phyloP scores from a whole-genome alignment of 2,113 vertebrate species.

The Sinosuthora webbiana region DNA sequence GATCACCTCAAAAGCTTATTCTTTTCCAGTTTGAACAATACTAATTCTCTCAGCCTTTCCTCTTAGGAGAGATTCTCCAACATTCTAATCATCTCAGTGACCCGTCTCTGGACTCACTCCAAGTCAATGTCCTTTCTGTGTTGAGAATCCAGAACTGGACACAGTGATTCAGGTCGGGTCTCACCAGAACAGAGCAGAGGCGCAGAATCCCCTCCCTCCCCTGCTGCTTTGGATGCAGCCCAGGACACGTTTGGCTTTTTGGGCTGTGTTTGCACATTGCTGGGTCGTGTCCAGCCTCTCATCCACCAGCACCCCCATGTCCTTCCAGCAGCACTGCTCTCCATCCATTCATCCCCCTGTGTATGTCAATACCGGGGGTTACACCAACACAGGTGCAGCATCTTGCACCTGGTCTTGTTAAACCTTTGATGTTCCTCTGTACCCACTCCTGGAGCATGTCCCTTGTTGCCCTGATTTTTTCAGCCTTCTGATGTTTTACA shows the following conservation, averaged over 20 bases:
- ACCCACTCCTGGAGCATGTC: background rate
- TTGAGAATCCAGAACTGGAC: background rate
- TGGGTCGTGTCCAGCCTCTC: background rate
- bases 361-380: fast-evolving
- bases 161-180: background rate
- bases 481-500: too few species aligned
- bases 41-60: background rate
- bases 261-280: background rate
- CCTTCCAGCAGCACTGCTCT: background rate
- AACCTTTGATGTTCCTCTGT: background rate
- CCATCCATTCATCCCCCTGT: background rate
- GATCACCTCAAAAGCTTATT: background rate
- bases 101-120: background rate
- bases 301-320: background rate
- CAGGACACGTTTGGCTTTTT: background rate
- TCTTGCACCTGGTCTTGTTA: background rate
- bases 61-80: background rate
- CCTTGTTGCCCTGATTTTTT: too few species aligned
- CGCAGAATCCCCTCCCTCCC: background rate
- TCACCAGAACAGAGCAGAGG: background rate
- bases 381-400: too few species aligned
- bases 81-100: background rate
- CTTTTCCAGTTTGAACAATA: background rate
- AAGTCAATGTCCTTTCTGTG: too few species aligned
- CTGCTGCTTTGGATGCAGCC: background rate